Evolutionary conservation across 2,888 invertebrate species (phyloP), one percentile per base, ranked within the genome.

Genomic region (Loripinus fragilis): DNA sequence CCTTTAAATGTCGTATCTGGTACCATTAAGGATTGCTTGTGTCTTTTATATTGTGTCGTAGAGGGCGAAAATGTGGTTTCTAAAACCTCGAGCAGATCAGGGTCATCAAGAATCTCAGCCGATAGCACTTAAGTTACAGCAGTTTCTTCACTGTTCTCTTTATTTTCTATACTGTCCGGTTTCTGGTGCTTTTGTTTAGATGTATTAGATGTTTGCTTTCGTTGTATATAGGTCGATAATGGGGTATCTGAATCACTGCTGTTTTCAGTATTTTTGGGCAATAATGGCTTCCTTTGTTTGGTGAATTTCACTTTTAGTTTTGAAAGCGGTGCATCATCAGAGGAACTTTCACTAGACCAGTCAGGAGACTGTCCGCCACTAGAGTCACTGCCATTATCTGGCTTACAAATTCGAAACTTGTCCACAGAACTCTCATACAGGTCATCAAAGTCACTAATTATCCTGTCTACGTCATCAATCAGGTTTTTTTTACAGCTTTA

Each of bases 1-100:
- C 55, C 72, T 25, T 28, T 72, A 55, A 72, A 80, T n/a, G 50
- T 30, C 12, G 52, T 52, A 38, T 73, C 76, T 33, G 60, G 69
- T 23, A 50, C 38, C 23, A 42, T 55, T 30, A 65, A 60, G 23
- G 30, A 30, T n/a, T 25, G 50, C 38, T 76, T 76, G 52, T 35
- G 67, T 76, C 76, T 76, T 28, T 30, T 60, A 8, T 60, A 60
- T 33, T 60, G 8, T 33, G 28, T 7, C 17, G 30, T 1, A 33
- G 33, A 12, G 30, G 60, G 30, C 33, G 30, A 33, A 60, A 33
- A 7, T 60, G 60, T 33, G 17, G 30, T 25, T 52, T 28, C 7
- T 28, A 52, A 23, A 12, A 23, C 50, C n/a, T 52, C 52, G 23
- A 15, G 25, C 7, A 52, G 25, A 52, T 52, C 52, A 8, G 52